Conservation (phyloP, 2,113 vertebrate genomes). For the Proterorhinus semilunaris region DNA sequence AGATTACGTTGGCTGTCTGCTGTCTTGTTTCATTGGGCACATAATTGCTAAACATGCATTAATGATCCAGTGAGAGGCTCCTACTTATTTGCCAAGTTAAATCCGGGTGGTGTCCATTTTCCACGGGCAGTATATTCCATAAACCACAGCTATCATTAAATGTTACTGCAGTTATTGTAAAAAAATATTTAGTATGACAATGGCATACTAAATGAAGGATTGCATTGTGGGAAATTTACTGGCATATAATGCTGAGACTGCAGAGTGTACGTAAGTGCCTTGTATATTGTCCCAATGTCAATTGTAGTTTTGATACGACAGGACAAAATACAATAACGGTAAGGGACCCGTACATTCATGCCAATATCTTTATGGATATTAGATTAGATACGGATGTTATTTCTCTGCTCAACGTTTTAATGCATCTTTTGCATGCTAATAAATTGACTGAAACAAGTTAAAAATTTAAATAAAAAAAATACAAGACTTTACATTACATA, state of each 20-base stretch:
- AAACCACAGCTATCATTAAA: not conserved
- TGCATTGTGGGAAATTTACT: not conserved
- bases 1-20: no score
- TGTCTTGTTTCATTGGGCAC: no score
- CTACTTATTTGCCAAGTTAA: no score
- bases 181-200: no score
- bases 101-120: no score
- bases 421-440: not conserved
- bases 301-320: not conserved
- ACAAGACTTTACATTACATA: no score
- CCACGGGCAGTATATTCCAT: not conserved
- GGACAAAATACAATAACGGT: not conserved
- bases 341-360: not conserved
- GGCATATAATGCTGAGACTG: not conserved
- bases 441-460: not conserved
- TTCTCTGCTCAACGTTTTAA: not conserved
- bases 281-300: not conserved
- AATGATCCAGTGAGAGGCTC: no score
- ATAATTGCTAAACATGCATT: no score
- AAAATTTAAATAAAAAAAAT: not conserved
- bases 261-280: not conserved
- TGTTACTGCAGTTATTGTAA: constrained; percentile 5
- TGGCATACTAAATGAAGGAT: not conserved
- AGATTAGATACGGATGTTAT: not conserved
- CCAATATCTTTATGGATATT: constrained; percentile 4